A percentile compares a stretch with the other conserved stretches of the same genome.
These are phyloP conservation scores for Gnathonemus echidnorhynchus DNA, from an alignment of 2,113 vertebrate genomes.

Conservation along the genomic window DNA sequence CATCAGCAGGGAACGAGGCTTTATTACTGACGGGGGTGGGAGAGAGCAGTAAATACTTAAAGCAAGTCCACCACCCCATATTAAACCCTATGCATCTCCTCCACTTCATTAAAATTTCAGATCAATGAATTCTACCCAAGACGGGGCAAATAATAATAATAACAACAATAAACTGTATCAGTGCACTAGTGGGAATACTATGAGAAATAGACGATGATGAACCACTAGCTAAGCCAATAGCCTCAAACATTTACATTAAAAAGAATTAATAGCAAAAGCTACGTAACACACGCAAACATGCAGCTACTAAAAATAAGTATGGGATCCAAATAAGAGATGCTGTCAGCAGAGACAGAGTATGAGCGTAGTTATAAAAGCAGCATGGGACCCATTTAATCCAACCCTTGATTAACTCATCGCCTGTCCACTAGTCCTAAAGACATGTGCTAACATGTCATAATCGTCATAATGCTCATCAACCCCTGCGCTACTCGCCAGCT, in stretches of 20 bases:
- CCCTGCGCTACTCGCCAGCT: constrained; percentile 71
- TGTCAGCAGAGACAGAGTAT: constrained; percentile 56
- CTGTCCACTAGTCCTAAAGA: constrained; percentile 82
- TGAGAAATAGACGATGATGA: neutral
- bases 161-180: neutral
- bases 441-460: constrained; percentile 95
- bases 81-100: neutral
- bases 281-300: constrained; percentile 7
- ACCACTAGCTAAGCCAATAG: neutral
- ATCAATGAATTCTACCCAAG: neutral
- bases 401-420: constrained; percentile 91
- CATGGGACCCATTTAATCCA: constrained; percentile 85
- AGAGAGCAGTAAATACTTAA: constrained; percentile 40
- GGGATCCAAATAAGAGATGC: constrained; percentile 46
- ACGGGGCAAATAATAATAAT: neutral
- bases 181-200: neutral
- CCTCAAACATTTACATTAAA: neutral
- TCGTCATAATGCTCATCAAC: constrained; percentile 84
- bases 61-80: neutral
- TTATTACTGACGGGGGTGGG: constrained; percentile 67
- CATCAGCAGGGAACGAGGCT: constrained; percentile 78
- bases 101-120: constrained; percentile 8
- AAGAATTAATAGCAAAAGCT: constrained; percentile 34
- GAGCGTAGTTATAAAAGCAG: constrained; percentile 73
- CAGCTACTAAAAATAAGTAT: constrained; percentile 35